Evolutionary conservation across 1,140 invertebrate genomes (phyloP), one percentile per base, ranked within the genome.

Genomic region (Ctenoplectra terminalis): DNA sequence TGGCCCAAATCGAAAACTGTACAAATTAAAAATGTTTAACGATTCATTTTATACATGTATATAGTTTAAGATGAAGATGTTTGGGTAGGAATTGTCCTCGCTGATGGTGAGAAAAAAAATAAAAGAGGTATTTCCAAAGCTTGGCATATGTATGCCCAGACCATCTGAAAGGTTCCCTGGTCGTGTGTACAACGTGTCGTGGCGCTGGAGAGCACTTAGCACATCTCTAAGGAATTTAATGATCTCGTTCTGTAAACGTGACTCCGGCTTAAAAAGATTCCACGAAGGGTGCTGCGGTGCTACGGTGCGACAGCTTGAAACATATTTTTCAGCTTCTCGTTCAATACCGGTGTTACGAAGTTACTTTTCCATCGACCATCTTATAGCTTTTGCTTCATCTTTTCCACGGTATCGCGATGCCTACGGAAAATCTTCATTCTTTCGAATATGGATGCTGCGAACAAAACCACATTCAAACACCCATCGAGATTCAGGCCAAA

Each of bases 171-270:
- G 1, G 3, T 34, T 34, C 5, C 17, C 17, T 5, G 3, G 23
- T 13, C 2, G 9, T 40, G 20, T 26, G 11, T 26, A 37, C 23
- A 43, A 5, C 31, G 20, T n/a, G 34, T 26, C 37, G 61, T 3
- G 23, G 26, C 23, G 61, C 34, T 37, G 61, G 23, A 64, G 34
- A 43, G 61, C 61, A 64, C 37, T 64, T 64, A 43, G 34, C 37
- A 23, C 37, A 23, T 64, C 37, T 64, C 61, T 6, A 43, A 64
- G 37, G 61, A 64, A 64, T 64, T 43, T 64, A 64, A 64, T 26
- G 61, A 64, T 26, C 61, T 43, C 61, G 37, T 64, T 23, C 13
- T 15, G 20, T 4, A 37, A n/a, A 26, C 61, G 61, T 43, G 61
- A 37, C 31, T 23, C 20, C 34, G 34, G 20, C 34, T 40, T 34